Base-by-base conservation (phyloP, 2,888 invertebrate genomes). In the Hirtodrosophila alboralis region DNA sequence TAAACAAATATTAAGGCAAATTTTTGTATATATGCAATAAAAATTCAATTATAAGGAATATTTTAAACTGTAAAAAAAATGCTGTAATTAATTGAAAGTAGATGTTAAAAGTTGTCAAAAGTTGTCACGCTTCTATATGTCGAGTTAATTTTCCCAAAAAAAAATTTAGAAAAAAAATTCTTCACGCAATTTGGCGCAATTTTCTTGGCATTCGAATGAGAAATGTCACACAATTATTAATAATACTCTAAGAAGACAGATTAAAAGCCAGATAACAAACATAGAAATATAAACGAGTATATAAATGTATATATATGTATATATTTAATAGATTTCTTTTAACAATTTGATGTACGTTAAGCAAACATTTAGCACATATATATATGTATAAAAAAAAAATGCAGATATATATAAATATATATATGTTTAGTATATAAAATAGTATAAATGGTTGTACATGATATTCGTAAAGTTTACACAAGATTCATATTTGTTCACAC, bases 271-370 rank as follows among this genome's bases (percentile, higher is more conserved):
- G 16, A 23, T 14, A 9, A 30, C 8, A 28, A 9, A 34, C 7
- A 51, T 5, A 37, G 18, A 5, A 34, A 14, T 9, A 61, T 27
- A 48, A 14, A 36, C 37, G n/a, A 30, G 26, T 30, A 43, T 45
- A 30, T 2, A 12, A 21, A 16, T n/a, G 21, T 37, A 31, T n/a
- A n/a, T n/a, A n/a, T n/a, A 8, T 14, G 27, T 43, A 57, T 61
- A 54, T 70, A 60, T 62, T 52, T 63, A 33, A 75, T 69, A 54
- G 63, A 70, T 81, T 73, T 56, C 59, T 68, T 67, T 75, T 57
- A 51, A 77, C 68, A 79, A 59, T 77, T 75, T 69, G 28, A 73
- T 41, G 57, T 74, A 60, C 57, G 53, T 51, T 72, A 43, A 57
- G 59, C 54, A 41, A 73, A 73, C 12, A 21, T 44, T 34, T 37